A percentile compares a stretch with the other conserved stretches of the same genome.
phyloP scores from a whole-genome alignment of 1,140 invertebrate genomes.

The Lasioglossum albipes region DNA sequence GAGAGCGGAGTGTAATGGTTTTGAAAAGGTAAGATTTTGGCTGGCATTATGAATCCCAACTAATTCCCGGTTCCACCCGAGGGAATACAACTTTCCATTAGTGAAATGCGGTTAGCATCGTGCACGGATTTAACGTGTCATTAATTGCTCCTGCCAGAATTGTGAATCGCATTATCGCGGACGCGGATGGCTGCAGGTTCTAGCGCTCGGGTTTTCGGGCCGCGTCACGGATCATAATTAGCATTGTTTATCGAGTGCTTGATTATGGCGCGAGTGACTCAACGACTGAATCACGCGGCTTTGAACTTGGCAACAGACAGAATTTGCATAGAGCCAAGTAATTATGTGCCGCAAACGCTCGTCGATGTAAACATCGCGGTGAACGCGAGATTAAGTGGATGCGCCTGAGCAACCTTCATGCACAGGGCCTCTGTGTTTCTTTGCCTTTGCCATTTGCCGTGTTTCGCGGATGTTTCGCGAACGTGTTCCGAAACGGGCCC shows the following conservation, averaged over 20 bases:
- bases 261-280: slow-evolving; percentile 65
- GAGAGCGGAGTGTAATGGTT: too few species aligned
- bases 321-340: slow-evolving; percentile 55
- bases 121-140: slow-evolving; percentile 26
- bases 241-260: slow-evolving; percentile 75
- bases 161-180: not conserved
- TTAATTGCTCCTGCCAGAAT: slow-evolving; percentile 18
- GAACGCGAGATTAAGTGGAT: slow-evolving; percentile 48
- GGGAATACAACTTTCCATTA: not conserved
- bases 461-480: too few species aligned
- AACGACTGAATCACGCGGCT: slow-evolving; percentile 32
- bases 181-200: slow-evolving; percentile 32
- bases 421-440: not conserved
- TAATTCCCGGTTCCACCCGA: not conserved
- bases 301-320: slow-evolving; percentile 33
- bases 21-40: too few species aligned
- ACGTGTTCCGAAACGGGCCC: too few species aligned
- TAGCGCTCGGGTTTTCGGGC: slow-evolving; percentile 54
- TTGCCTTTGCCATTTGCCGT: too few species aligned
- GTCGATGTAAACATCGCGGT: slow-evolving; percentile 31
- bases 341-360: slow-evolving; percentile 49
- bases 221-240: slow-evolving; percentile 68
- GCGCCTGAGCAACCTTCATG: slow-evolving; percentile 1
- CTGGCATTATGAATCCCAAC: not conserved
- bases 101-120: not conserved